A percentile compares a stretch with the other conserved stretches of the same genome.
Conservation (phyloP, 2,797 vertebrate genomes). For the Scolopax bukidnonensis region DNA sequence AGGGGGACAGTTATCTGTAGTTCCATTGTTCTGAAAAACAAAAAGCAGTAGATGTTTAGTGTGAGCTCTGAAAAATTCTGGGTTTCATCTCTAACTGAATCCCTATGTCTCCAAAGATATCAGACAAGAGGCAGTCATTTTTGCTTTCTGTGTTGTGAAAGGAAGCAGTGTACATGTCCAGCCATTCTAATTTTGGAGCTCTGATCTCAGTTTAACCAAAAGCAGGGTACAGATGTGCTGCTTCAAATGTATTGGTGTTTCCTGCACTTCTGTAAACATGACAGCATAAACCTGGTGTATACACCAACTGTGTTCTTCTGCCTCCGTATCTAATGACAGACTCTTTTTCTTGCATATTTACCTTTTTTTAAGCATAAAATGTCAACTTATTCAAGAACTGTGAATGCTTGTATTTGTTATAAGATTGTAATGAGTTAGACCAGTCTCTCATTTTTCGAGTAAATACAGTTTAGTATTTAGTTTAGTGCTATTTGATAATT, state of each 20-base stretch:
- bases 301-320: neutral
- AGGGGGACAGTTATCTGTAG: neutral
- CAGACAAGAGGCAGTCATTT: neutral
- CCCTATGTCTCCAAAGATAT: neutral
- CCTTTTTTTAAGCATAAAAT: neutral
- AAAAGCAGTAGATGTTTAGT: neutral
- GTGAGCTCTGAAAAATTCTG: neutral
- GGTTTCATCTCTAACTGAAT: neutral
- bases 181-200: neutral
- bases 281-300: neutral
- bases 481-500: neutral
- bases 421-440: neutral
- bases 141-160: conserved; percentile 30
- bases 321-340: neutral
- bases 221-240: neutral
- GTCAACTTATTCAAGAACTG: neutral
- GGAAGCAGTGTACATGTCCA: neutral
- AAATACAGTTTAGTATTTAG: neutral
- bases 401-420: neutral
- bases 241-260: neutral
- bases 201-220: neutral
- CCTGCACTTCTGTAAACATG: neutral
- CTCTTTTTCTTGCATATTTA: neutral
- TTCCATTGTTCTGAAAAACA: neutral
- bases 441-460: neutral